Conservation (phyloP, 2,797 vertebrate species). For the Hydrolagus colliei region DNA sequence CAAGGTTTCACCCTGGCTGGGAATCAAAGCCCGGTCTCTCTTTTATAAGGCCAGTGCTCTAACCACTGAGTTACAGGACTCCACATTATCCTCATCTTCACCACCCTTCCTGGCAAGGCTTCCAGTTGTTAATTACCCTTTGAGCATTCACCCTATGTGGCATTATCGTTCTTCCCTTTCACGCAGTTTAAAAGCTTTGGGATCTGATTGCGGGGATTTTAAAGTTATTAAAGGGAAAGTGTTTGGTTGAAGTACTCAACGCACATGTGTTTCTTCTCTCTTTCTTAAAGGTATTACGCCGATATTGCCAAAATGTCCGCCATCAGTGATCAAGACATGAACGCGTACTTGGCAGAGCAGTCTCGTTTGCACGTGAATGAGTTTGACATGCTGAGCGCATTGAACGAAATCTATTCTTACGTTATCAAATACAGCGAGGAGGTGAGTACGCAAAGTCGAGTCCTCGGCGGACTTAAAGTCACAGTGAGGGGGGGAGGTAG, state of each 20-base stretch:
- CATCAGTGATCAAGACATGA: slow-evolving; percentile 99
- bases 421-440: slow-evolving; percentile 97
- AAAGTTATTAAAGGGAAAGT: neutral
- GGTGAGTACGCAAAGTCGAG: slow-evolving; percentile 55
- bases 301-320: slow-evolving; percentile 91
- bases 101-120: too few relatives aligned
- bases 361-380: slow-evolving; percentile 84
- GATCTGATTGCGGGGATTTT: too few relatives aligned
- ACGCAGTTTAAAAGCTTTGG: too few relatives aligned
- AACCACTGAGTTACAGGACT: too few relatives aligned
- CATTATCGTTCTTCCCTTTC: too few relatives aligned
- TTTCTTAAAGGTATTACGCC: slow-evolving; percentile 79
- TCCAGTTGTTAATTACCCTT: too few relatives aligned
- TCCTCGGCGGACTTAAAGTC: neutral
- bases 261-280: neutral
- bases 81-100: too few relatives aligned
- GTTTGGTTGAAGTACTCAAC: neutral
- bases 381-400: slow-evolving; percentile 95
- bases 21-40: too few relatives aligned
- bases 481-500: slow-evolving; percentile 32
- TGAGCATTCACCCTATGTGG: too few relatives aligned
- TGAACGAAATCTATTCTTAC: slow-evolving; percentile 97
- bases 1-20: too few relatives aligned
- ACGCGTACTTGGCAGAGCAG: slow-evolving; percentile 94
- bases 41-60: too few relatives aligned